Evolutionary conservation across 2,888 invertebrate species (phyloP), one percentile per base, ranked within the genome.

Genomic region (Electrophaes corylata): DNA sequence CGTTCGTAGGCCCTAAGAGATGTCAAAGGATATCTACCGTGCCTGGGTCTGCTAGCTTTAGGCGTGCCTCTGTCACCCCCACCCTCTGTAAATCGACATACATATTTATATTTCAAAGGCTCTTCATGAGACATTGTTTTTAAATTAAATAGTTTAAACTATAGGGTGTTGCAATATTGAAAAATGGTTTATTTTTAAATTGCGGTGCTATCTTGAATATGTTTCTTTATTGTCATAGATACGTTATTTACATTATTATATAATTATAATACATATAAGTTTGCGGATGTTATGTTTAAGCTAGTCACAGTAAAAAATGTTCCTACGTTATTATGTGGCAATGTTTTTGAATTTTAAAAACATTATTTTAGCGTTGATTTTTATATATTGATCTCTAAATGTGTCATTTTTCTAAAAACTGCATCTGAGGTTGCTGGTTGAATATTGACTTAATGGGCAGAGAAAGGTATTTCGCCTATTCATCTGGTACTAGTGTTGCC

Each of bases 91-190:
- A n/a, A n/a, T n/a, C n/a, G n/a, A n/a, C n/a, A n/a, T n/a, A n/a
- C n/a, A n/a, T n/a, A n/a, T n/a, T n/a, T n/a, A n/a, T n/a, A 29
- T 29, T 29, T 29, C 3, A 18, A 12, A 23, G 6, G 4, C 20
- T 31, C 16, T 18, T 16, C 41, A 16, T 46, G 45, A 33, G 40
- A 18, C 45, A 46, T 23, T 44, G 35, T 37, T 52, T 40, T n/a
- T 39, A 49, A 53, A 12, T 49, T 23, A 14, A 47, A 3, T 48
- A 55, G 23, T 60, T 60, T 60, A 58, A 48, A 44, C 18, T 74
- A 71, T 35, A 73, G 74, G 72, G 72, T 77, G 74, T 78, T 78
- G 77, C 77, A 77, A 76, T 75, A 71, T 75, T 65, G 60, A 69
- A 70, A 69, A 62, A 45, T 18, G 39, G 33, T 51, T 66, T 64